A percentile compares a stretch with the other conserved stretches of the same genome.
phyloP scores from a whole-genome alignment of 1,140 invertebrate genomes.

The Bombus confusus region DNA sequence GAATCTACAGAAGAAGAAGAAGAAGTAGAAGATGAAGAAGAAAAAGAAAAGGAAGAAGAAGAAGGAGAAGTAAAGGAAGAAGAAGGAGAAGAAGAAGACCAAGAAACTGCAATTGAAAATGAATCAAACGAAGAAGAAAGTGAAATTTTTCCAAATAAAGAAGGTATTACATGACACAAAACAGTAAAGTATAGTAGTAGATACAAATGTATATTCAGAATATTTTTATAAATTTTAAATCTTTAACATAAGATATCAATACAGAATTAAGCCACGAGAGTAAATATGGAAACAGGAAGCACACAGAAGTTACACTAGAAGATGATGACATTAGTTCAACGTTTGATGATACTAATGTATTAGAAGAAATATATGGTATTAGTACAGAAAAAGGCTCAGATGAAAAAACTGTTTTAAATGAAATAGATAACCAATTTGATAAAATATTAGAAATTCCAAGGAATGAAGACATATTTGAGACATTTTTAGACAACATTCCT shows the following conservation, averaged over 20 bases:
- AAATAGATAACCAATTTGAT: slow-evolving; percentile 61
- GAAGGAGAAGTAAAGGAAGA: slow-evolving; percentile 57
- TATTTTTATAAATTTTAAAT: slow-evolving; percentile 26
- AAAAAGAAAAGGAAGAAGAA: slow-evolving; percentile 46
- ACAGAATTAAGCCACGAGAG: slow-evolving; percentile 74
- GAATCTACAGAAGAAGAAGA: slow-evolving; percentile 51
- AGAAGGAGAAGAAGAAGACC: no score
- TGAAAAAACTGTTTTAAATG: slow-evolving; percentile 68
- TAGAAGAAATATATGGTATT: slow-evolving; percentile 77
- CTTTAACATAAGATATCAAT: slow-evolving; percentile 20
- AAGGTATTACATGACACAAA: slow-evolving; percentile 36
- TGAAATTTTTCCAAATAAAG: slow-evolving; percentile 7
- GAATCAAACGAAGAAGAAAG: slow-evolving; percentile 63
- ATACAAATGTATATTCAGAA: background rate
- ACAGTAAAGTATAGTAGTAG: background rate
- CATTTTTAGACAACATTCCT: slow-evolving; percentile 79
- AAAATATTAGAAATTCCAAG: slow-evolving; percentile 69
- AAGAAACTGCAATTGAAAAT: slow-evolving; percentile 58
- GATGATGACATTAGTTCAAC: slow-evolving; percentile 66
- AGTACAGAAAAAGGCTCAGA: slow-evolving; percentile 74
- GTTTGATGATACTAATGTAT: slow-evolving; percentile 68
- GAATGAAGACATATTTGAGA: slow-evolving; percentile 77
- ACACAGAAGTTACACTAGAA: slow-evolving; percentile 68
- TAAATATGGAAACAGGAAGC: slow-evolving; percentile 71
- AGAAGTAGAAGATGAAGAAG: slow-evolving; percentile 56